phyloP scores from a whole-genome alignment of 2,113 vertebrate genomes.

The Rutilus rutilus region DNA sequence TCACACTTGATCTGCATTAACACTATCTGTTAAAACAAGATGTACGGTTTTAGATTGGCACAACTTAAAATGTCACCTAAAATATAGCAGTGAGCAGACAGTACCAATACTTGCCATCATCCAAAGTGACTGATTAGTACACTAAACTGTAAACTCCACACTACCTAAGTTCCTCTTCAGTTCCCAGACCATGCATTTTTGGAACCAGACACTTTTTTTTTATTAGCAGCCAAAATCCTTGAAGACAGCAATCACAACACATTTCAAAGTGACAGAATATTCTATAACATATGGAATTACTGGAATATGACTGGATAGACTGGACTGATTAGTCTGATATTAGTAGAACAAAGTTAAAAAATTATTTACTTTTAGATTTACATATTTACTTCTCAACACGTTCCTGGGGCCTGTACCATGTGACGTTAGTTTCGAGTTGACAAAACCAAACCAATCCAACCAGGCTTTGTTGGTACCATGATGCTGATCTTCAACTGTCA shows the following conservation, averaged over 20 bases:
- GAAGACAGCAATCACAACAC: background rate
- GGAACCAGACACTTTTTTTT: background rate
- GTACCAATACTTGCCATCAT: background rate
- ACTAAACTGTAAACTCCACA: background rate
- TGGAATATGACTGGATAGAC: background rate
- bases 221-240: background rate
- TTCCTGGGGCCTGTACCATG: background rate
- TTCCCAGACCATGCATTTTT: background rate
- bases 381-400: background rate
- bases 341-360: background rate
- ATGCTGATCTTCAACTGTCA: too few relatives aligned
- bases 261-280: background rate
- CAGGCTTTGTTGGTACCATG: too few relatives aligned
- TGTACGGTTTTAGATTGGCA: background rate
- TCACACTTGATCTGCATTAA: constrained; percentile 10
- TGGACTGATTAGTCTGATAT: background rate
- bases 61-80: background rate
- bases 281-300: background rate
- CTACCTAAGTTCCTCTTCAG: background rate
- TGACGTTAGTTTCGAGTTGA: too few relatives aligned
- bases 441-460: too few relatives aligned
- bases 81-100: background rate
- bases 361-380: too few relatives aligned
- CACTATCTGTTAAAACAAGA: background rate
- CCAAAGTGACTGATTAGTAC: background rate